phyloP scores from a whole-genome alignment of 2,888 invertebrate genomes.

The Cephus sareptanus region DNA sequence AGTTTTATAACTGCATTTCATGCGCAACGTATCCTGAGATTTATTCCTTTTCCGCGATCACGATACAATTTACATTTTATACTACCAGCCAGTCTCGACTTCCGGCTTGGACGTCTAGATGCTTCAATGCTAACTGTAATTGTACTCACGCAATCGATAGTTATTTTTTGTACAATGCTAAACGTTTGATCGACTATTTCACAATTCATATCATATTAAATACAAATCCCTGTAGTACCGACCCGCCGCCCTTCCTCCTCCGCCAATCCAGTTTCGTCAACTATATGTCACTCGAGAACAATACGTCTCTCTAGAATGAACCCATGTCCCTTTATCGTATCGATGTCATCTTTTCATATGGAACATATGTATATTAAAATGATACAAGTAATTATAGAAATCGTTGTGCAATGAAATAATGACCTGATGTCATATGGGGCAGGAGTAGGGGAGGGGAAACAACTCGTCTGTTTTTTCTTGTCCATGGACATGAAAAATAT shows the following conservation, averaged over 20 bases:
- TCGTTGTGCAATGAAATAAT: background rate
- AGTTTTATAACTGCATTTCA: background rate
- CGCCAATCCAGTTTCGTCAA: background rate
- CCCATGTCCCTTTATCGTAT: background rate
- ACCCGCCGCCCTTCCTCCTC: background rate
- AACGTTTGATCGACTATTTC: background rate
- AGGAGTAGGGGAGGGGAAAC: no score
- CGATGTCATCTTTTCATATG: background rate
- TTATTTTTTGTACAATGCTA: background rate
- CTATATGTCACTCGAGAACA: background rate
- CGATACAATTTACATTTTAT: background rate
- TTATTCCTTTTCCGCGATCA: background rate
- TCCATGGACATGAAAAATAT: background rate
- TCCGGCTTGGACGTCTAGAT: background rate
- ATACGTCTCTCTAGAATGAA: background rate
- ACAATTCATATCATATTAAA: background rate
- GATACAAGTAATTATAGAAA: background rate
- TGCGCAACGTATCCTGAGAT: background rate
- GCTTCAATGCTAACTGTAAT: background rate
- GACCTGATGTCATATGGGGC: background rate
- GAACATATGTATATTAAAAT: background rate
- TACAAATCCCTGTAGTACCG: background rate
- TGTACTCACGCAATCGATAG: background rate
- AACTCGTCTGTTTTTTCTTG: no score
- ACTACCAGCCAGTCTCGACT: background rate